Evolutionary conservation across 2,113 vertebrate species (phyloP).

Genomic region (Forbesichthys agassizii): DNA sequence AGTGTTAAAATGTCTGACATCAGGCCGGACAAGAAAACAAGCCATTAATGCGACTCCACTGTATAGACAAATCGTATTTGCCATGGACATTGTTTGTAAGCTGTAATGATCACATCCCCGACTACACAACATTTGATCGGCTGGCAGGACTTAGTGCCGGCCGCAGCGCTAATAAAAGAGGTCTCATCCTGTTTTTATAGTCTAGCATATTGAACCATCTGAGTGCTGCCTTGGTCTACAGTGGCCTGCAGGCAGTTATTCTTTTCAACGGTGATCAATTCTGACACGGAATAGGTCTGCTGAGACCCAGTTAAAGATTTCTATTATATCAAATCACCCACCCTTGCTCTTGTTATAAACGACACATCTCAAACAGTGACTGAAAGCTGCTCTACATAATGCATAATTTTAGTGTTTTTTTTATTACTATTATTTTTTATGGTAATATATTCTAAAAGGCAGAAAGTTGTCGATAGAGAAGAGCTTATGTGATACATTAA

Average conservation of each 20-base stretch:
- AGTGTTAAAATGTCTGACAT: conserved; percentile 38
- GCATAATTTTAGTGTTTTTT: conserved; percentile 69
- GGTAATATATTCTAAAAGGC: conserved; percentile 61
- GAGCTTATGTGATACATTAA: conserved; percentile 60
- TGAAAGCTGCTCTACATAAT: conserved; percentile 68
- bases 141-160: conserved; percentile 54
- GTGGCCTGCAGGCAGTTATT: conserved; percentile 65
- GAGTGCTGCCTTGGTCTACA: conserved; percentile 58
- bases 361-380: conserved; percentile 68
- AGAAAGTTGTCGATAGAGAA: conserved; percentile 62
- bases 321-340: conserved; percentile 74
- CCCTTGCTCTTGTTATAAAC: conserved; percentile 70
- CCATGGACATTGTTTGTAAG: conserved; percentile 59
- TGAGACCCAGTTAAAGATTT: conserved; percentile 72
- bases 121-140: conserved; percentile 68
- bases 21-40: conserved; percentile 58
- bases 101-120: conserved; percentile 65
- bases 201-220: conserved; percentile 71
- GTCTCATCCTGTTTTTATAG: conserved; percentile 75
- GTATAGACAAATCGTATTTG: conserved; percentile 55
- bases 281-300: conserved; percentile 62
- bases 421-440: conserved; percentile 47
- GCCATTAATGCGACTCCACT: conserved; percentile 42
- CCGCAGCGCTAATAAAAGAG: conserved; percentile 65
- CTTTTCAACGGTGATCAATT: conserved; percentile 61